A percentile compares a stretch with the other conserved stretches of the same genome.
phyloP scores from a whole-genome alignment of 2,888 invertebrate species.

The Thysanoteuthis rhombus region DNA sequence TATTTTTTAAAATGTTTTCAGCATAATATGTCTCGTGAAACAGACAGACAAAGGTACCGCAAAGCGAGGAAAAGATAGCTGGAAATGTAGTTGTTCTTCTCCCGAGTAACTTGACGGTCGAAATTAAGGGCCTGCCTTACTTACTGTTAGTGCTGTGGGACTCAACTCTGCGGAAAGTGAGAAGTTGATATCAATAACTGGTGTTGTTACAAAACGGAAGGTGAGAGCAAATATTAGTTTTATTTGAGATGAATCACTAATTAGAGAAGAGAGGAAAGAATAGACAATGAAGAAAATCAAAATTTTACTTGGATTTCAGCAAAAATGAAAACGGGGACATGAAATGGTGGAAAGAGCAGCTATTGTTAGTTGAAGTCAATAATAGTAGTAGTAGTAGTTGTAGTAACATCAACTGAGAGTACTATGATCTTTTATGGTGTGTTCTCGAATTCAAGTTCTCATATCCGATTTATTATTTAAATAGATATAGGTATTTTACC shows the following conservation, averaged over 20 bases:
- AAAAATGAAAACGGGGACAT: background rate
- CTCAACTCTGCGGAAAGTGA: too few relatives aligned
- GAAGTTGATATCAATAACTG: too few relatives aligned
- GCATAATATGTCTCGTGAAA: too few relatives aligned
- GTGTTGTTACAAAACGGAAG: too few relatives aligned
- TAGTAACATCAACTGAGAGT: background rate
- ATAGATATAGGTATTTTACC: background rate
- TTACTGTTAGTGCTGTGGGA: too few relatives aligned
- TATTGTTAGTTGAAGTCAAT: background rate
- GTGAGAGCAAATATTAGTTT: background rate
- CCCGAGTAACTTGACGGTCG: too few relatives aligned
- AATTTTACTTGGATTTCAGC: background rate
- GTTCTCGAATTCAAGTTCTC: too few relatives aligned
- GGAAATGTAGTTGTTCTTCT: background rate
- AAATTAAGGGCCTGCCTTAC: too few relatives aligned
- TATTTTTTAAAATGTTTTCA: background rate
- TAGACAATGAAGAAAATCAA: background rate
- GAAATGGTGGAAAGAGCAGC: background rate
- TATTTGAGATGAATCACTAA: background rate
- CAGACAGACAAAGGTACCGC: too few relatives aligned
- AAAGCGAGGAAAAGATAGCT: too few relatives aligned
- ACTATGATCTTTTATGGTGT: background rate
- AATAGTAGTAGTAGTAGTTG: background rate
- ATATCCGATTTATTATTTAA: too few relatives aligned
- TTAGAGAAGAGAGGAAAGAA: background rate